Evolutionary conservation across 2,888 invertebrate species (phyloP).

Genomic region (Platycnemis pennipes): DNA sequence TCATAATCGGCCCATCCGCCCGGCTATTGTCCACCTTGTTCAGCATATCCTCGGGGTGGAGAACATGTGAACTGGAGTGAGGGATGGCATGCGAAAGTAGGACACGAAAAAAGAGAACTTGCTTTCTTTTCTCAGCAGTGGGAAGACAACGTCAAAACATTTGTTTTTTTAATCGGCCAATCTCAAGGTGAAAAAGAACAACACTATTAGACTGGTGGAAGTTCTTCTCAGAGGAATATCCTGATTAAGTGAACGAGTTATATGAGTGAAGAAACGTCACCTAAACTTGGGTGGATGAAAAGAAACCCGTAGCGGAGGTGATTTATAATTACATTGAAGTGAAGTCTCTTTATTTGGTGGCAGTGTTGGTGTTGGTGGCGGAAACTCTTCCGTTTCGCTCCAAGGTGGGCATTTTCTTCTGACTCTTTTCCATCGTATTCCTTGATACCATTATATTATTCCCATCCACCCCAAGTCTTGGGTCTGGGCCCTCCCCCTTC

Average conservation of each 20-base stretch:
- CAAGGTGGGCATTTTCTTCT: background rate
- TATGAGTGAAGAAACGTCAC: background rate
- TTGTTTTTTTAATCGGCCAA: background rate
- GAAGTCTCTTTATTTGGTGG: background rate
- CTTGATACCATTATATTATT: background rate
- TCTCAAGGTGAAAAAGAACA: background rate
- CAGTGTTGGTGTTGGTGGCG: slow-evolving; percentile 21
- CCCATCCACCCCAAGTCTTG: background rate
- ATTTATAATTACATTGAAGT: slow-evolving; percentile 29
- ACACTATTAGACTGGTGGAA: background rate
- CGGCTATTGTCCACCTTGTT: background rate
- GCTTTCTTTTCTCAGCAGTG: slow-evolving; percentile 14
- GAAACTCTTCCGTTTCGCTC: slow-evolving; percentile 14
- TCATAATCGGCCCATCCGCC: background rate
- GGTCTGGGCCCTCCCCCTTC: slow-evolving; percentile 9
- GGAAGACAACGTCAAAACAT: slow-evolving; percentile 33
- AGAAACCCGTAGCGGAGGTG: background rate
- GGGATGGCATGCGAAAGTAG: background rate
- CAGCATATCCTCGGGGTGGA: background rate
- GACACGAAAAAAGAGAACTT: background rate
- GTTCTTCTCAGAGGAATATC: slow-evolving; percentile 15
- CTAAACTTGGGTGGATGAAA: background rate
- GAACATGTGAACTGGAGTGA: background rate
- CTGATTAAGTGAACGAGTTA: slow-evolving; percentile 42
- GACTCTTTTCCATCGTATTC: background rate